Evolutionary conservation across 2,797 vertebrate species (phyloP).

Genomic region (Sebastes vulpes): DNA sequence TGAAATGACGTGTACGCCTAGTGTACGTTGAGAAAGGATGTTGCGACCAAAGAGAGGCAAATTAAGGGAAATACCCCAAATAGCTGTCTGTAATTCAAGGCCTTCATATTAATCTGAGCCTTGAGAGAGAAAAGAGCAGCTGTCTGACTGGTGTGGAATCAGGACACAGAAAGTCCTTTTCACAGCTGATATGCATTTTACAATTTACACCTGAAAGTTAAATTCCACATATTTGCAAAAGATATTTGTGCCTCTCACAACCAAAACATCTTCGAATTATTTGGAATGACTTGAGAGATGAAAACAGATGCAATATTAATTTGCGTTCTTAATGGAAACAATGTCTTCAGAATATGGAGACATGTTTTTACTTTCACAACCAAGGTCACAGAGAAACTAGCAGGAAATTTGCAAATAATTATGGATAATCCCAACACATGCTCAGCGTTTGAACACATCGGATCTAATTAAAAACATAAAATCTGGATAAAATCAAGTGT

Average conservation of each 20-base stretch:
- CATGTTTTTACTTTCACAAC: not conserved
- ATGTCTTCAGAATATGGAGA: not conserved
- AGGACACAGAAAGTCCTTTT: not conserved
- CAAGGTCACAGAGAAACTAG: not conserved
- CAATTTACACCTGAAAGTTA: not conserved
- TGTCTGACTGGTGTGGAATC: not conserved
- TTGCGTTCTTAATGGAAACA: not conserved
- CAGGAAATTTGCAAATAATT: not conserved
- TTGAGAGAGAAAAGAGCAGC: conserved; percentile 6
- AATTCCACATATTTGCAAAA: not conserved
- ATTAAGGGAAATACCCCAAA: conserved; percentile 51
- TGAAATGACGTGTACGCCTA: conserved; percentile 15
- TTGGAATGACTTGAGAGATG: not conserved
- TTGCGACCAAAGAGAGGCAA: not conserved
- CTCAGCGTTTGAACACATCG: not conserved
- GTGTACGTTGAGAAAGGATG: conserved; percentile 17
- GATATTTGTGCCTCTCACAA: not conserved
- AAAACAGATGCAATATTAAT: not conserved
- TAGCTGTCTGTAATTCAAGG: conserved; percentile 27
- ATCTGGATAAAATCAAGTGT: not conserved
- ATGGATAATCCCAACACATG: not conserved
- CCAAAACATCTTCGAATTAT: not conserved
- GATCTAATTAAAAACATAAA: not conserved
- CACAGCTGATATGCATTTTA: not conserved
- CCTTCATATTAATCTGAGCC: conserved; percentile 27